phyloP scores from a whole-genome alignment of 1,140 invertebrate species.

The Drosophila tristis region DNA sequence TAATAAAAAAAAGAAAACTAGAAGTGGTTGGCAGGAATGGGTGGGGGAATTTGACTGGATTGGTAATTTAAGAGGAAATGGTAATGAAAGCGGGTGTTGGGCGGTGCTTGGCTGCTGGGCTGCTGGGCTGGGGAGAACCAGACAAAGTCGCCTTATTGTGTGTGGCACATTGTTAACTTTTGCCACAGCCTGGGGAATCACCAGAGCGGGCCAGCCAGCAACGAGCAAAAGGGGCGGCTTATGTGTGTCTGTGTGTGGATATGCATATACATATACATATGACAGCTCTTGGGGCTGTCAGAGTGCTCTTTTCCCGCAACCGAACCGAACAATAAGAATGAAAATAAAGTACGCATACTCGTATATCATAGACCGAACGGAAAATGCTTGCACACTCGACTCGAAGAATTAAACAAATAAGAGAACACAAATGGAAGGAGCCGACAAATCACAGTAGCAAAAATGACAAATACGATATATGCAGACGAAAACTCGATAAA shows the following conservation, averaged over 20 bases:
- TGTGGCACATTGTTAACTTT: slow-evolving; percentile 53
- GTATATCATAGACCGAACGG: not conserved
- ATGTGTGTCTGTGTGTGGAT: not conserved
- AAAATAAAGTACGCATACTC: not conserved
- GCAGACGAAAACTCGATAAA: slow-evolving; percentile 2
- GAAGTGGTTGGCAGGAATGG: no score
- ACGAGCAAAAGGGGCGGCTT: not conserved
- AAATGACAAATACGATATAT: slow-evolving; percentile 35
- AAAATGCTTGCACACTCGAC: no score
- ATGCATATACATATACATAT: no score
- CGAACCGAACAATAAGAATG: not conserved
- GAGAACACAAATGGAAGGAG: slow-evolving; percentile 11
- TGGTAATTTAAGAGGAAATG: slow-evolving; percentile 50
- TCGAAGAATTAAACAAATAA: slow-evolving; percentile 39
- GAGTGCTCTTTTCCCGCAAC: no score
- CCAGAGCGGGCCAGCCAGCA: not conserved
- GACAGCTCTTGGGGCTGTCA: no score
- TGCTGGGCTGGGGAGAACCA: not conserved
- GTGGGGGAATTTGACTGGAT: slow-evolving; percentile 33
- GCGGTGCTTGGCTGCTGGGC: no score
- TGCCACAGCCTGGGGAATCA: slow-evolving; percentile 25
- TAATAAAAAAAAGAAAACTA: no score
- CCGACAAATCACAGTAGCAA: slow-evolving; percentile 33
- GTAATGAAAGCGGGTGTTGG: slow-evolving; percentile 43
- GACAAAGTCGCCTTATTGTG: slow-evolving; percentile 48